Percentiles rank a stretch among this genome's conserved stretches.
phyloP scores from a whole-genome alignment of 2,888 invertebrate species.

The Hirtodrosophila confusa region DNA sequence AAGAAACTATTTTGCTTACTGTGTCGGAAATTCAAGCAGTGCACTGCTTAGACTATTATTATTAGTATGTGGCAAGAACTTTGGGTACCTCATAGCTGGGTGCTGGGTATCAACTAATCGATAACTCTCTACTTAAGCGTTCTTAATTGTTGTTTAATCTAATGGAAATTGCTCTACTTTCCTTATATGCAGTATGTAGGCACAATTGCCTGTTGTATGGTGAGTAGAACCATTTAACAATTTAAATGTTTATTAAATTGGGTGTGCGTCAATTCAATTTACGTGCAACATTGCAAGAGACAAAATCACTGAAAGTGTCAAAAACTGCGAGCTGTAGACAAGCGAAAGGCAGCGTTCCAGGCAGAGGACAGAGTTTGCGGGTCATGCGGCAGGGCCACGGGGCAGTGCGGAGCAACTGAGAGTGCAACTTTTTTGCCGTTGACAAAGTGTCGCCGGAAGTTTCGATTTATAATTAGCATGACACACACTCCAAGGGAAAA shows the following conservation, averaged over 20 bases:
- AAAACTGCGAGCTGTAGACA: slow-evolving; percentile 49
- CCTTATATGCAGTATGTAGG: too few species aligned
- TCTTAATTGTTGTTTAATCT: too few species aligned
- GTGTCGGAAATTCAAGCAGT: too few species aligned
- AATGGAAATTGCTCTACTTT: too few species aligned
- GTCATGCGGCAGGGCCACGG: too few species aligned
- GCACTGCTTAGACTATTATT: too few species aligned
- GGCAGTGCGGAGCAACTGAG: background rate
- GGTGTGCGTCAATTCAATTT: slow-evolving; percentile 60
- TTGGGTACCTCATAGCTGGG: too few species aligned
- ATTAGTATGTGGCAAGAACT: too few species aligned
- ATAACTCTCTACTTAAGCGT: too few species aligned
- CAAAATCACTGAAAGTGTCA: slow-evolving; percentile 59
- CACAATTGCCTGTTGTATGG: too few species aligned
- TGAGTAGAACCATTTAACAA: slow-evolving; percentile 13
- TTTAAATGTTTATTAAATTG: slow-evolving; percentile 32
- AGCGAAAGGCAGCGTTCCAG: background rate
- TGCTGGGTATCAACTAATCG: too few species aligned
- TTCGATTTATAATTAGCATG: slow-evolving; percentile 80
- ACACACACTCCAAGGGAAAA: slow-evolving; percentile 70
- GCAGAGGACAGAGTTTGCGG: background rate
- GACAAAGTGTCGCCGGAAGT: slow-evolving; percentile 77
- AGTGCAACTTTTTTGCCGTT: slow-evolving; percentile 59
- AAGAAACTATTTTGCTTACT: too few species aligned
- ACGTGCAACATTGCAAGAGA: slow-evolving; percentile 43